phyloP scores from a whole-genome alignment of 2,113 vertebrate genomes.

The Condylura cristata region DNA sequence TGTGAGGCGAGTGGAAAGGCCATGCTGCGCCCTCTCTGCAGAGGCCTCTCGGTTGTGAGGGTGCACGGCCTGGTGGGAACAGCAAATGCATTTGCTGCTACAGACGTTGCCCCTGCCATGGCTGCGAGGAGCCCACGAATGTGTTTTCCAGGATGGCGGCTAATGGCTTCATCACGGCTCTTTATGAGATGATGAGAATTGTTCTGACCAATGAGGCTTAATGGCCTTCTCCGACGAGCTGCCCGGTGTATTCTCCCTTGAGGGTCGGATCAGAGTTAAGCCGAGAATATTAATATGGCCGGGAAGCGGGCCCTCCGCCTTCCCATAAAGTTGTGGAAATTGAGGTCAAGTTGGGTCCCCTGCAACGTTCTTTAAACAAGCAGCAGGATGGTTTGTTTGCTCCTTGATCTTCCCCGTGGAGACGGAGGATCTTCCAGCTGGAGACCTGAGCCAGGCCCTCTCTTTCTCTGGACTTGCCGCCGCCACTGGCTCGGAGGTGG shows the following conservation, averaged over 20 bases:
- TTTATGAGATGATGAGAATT: slow-evolving; percentile 27
- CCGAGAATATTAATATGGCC: slow-evolving; percentile 8
- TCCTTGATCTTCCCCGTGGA: slow-evolving; percentile 71
- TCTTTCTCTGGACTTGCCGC: background rate
- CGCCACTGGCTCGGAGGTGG: background rate
- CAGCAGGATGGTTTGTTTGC: slow-evolving; percentile 61
- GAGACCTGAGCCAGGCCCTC: slow-evolving; percentile 33
- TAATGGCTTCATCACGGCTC: slow-evolving; percentile 60
- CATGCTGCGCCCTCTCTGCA: background rate
- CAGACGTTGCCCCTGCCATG: background rate
- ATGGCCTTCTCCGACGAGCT: background rate
- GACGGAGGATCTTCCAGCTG: slow-evolving; percentile 33
- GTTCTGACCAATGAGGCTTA: slow-evolving; percentile 49
- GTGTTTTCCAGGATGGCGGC: slow-evolving; percentile 13
- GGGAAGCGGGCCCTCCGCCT: slow-evolving; percentile 28
- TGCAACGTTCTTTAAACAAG: slow-evolving; percentile 60
- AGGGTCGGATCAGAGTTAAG: slow-evolving; percentile 43
- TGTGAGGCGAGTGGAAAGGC: background rate
- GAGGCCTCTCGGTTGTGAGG: background rate
- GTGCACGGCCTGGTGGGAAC: background rate
- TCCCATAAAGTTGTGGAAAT: slow-evolving; percentile 78
- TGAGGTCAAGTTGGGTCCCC: slow-evolving; percentile 81
- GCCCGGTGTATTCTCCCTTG: slow-evolving; percentile 12
- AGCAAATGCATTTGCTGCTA: slow-evolving; percentile 18
- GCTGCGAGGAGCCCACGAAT: background rate